A percentile compares a stretch with the other conserved stretches of the same genome.
These are phyloP conservation scores for Acronicta leporina DNA, from an alignment of 2,888 invertebrate genomes.

Conservation along the genomic window DNA sequence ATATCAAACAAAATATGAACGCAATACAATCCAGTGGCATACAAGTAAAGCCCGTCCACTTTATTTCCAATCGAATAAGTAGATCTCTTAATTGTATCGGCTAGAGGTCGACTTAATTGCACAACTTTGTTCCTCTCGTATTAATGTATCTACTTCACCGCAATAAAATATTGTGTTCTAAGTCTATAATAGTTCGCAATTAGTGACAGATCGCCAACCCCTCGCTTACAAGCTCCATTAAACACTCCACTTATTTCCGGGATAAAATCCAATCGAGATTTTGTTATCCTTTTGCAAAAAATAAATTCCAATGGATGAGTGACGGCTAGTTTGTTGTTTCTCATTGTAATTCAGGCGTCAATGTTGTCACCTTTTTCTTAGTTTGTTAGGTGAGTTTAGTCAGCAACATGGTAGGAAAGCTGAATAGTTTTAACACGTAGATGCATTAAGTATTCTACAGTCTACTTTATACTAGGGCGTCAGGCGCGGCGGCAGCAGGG, in stretches of 20 bases:
- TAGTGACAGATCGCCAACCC: constrained; percentile 49
- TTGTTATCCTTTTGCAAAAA: constrained; percentile 32
- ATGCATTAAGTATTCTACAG: constrained; percentile 84
- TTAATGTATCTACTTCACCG: constrained; percentile 44
- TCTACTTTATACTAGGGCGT: constrained; percentile 78
- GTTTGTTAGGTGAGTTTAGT: constrained; percentile 43
- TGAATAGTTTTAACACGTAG: constrained; percentile 67
- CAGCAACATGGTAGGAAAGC: constrained; percentile 55
- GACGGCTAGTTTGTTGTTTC: constrained; percentile 21
- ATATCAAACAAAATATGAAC: constrained; percentile 12
- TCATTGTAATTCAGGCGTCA: constrained; percentile 44
- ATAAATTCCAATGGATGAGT: neutral
- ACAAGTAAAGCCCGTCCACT: neutral
- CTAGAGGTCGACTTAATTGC: constrained; percentile 24
- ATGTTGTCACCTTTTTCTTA: constrained; percentile 45
- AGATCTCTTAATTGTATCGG: constrained; percentile 19
- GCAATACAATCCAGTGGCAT: constrained; percentile 14
- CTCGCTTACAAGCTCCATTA: constrained; percentile 54
- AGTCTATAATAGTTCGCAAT: constrained; percentile 51
- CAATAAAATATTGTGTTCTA: constrained; percentile 48
- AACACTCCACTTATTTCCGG: constrained; percentile 42
- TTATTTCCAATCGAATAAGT: constrained; percentile 22
- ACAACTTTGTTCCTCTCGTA: constrained; percentile 52
- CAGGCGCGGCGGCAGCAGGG: constrained; percentile 76
- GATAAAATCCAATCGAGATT: constrained; percentile 45